Evolutionary conservation across 2,888 invertebrate genomes (phyloP), one percentile per base, ranked within the genome.

Genomic region (Lithophane leautieri): DNA sequence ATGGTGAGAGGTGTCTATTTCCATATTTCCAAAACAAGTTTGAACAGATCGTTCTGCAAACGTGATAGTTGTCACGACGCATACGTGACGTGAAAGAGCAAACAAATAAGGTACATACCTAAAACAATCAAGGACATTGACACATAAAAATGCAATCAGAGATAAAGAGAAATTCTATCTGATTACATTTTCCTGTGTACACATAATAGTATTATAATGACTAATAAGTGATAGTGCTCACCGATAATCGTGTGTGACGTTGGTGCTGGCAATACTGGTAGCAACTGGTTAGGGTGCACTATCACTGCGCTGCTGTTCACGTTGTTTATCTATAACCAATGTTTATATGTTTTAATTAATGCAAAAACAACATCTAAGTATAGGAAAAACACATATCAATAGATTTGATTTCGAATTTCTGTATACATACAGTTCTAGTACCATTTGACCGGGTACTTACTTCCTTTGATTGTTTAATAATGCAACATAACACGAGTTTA

Each of bases 221-320:
- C n/a, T 70, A 25, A 52, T 14, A 4, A 34, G 11, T 50, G 44
- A 81, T 62, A 76, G 25, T 40, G 90, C 94, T 95, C 84, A 96
- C 97, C 96, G 80, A 96, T 95, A 76, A 96, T 96, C 69, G 96
- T 95, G 87, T 96, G 96, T 16, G 95, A 94, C 9, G 95, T 95
- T 8, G 96, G 96, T 62, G 97, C 97, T 28, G 98, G 98, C 89
- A 98, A 91, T 52, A 98, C 97, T 28, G 98, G 98, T 86, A 98
- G 96, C 90, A 98, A 94, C 92, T 98, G 98, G 82, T 97, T 98
- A 50, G 98, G 98, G 89, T 98, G 98, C 70, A 98, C 98, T 91
- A 98, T 98, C 74, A 98, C 98, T 76, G 98, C 98, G 91, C 96
- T 96, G 81, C 89, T 95, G 87, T 94, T 95, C 56, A 94, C 91